Evolutionary conservation across 2,797 vertebrate genomes (phyloP), one percentile per base, ranked within the genome.

Genomic region (Cyprinella venusta): DNA sequence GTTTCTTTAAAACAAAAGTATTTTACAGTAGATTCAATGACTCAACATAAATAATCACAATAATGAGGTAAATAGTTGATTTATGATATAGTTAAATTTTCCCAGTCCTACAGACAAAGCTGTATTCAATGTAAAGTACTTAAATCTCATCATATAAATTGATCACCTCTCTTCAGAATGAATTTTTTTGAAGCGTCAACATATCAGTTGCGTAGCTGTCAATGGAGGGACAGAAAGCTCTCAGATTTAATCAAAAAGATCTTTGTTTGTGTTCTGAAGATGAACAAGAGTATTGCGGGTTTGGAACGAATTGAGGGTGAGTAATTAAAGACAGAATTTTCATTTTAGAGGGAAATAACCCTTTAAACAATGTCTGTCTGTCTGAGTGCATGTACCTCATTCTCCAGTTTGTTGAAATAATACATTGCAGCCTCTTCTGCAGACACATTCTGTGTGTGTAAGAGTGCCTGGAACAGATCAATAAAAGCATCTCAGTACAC

Each of bases 371-470:
- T 4, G 42, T 45, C 42, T 45, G 12, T 45, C 10, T 91, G 91
- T 90, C 12, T 59, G n/a, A 2, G 24, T 13, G n/a, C 13, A 86
- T 89, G 90, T 90, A 95, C 94, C 94, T 96, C 95, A 89, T 95
- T 95, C 90, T 96, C 95, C 91, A 96, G 92, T 88, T 95, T 95
- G 93, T 96, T 94, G 91, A 96, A 96, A 91, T 96, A 96, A 90
- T 96, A 96, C 94, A 96, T 95, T 76, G 95, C 95, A 50, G 96
- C 96, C 88, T 95, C 95, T 85, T 96, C 95, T 1, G 95, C 95
- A 70, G 95, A 96, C 74, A 94, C 93, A 56, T 96, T 96, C 87
- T 94, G 91, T 52, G 95, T 96, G 84, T 95, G 94, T 81, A 95
- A 90, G 82, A 96, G 93, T 3, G 95, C 95, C 96, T 96, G 42